A percentile compares a stretch with the other conserved stretches of the same genome.
Conservation (phyloP, 2,888 invertebrate species). For the Phanerotoma sp. region DNA sequence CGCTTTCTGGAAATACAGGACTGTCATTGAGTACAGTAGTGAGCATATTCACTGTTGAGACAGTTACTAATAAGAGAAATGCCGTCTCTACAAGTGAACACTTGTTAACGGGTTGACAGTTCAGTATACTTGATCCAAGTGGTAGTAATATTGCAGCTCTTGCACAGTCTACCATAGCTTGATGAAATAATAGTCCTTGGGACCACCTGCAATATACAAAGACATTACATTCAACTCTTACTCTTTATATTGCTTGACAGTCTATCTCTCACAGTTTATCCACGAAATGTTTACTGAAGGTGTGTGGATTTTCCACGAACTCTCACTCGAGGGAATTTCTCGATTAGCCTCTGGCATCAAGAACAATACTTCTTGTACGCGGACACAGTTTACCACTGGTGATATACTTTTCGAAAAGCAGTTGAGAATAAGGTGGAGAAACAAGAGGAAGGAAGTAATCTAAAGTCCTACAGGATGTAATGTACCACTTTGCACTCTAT, state of each 20-base stretch:
- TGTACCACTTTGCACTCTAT: no score
- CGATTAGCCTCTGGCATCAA: conserved; percentile 15
- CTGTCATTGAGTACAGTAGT: conserved; percentile 85
- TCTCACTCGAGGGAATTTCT: conserved; percentile 17
- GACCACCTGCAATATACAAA: conserved; percentile 69
- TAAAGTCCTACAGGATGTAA: not conserved
- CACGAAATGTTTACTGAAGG: not conserved
- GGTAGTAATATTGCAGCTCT: conserved; percentile 79
- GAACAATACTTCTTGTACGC: conserved; percentile 1
- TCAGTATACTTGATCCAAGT: conserved; percentile 75
- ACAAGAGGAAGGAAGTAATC: not conserved
- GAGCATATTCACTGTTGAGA: conserved; percentile 88
- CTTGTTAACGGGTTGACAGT: conserved; percentile 81
- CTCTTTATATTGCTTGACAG: not conserved
- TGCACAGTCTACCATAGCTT: conserved; percentile 81
- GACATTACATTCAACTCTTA: conserved; percentile 4
- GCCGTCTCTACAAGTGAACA: conserved; percentile 87
- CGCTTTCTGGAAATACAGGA: conserved; percentile 81
- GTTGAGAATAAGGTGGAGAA: not conserved
- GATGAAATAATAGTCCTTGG: conserved; percentile 81
- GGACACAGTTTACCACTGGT: not conserved
- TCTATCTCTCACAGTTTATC: conserved; percentile 1
- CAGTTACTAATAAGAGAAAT: conserved; percentile 83
- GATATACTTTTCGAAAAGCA: not conserved
- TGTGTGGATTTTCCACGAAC: not conserved